A percentile compares a stretch with the other conserved stretches of the same genome.
Evolutionary conservation across 2,113 vertebrate species (phyloP).

Genomic region (Hepsetus odoe): DNA sequence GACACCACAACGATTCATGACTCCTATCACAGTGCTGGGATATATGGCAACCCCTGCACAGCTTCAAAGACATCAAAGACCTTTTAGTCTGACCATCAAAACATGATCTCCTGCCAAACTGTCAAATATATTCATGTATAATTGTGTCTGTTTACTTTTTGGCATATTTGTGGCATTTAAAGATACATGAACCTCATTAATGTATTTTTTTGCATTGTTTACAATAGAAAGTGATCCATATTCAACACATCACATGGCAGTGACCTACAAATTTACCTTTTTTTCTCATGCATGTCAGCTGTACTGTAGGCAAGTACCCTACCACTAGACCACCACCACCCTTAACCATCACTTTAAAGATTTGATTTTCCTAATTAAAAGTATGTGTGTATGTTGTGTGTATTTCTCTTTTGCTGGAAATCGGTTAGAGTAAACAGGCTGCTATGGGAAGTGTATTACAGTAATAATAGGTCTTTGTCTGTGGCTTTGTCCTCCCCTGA

Average conservation of each 20-base stretch:
- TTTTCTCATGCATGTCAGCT: background rate
- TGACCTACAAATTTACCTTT: conserved; percentile 65
- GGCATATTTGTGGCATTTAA: background rate
- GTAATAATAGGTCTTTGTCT: too few relatives aligned
- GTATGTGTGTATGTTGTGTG: too few relatives aligned
- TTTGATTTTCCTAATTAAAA: too few relatives aligned
- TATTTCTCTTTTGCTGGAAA: too few relatives aligned
- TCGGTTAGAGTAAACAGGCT: too few relatives aligned
- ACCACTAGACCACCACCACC: too few relatives aligned
- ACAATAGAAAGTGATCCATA: conserved; percentile 59
- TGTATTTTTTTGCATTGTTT: conserved; percentile 52
- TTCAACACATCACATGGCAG: conserved; percentile 37
- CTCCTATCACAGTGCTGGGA: background rate
- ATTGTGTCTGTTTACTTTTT: background rate
- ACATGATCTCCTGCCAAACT: background rate
- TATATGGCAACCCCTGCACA: background rate
- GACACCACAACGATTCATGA: conserved; percentile 1
- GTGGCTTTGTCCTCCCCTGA: background rate
- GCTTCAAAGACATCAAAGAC: background rate
- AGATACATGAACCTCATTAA: conserved; percentile 32
- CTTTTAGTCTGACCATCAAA: background rate
- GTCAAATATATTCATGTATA: background rate
- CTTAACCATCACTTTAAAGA: too few relatives aligned
- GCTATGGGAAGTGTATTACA: too few relatives aligned
- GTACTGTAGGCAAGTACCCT: too few relatives aligned